phyloP scores from a whole-genome alignment of 1,140 invertebrate species.

The Heterodera carotae region DNA sequence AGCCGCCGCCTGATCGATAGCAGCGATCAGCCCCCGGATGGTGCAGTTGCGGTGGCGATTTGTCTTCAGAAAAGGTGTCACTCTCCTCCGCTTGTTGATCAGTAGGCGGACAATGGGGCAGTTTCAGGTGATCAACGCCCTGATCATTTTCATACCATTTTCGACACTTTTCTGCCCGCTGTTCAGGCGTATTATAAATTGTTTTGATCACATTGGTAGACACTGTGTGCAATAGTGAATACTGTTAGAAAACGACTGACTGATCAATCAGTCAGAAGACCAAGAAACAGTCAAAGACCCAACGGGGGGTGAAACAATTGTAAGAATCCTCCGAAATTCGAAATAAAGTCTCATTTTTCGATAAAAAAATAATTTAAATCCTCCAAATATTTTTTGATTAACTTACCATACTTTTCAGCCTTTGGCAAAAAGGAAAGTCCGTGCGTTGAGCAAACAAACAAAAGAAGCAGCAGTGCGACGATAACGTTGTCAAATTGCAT shows the following conservation, averaged over 20 bases:
- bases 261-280: too few relatives aligned
- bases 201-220: neutral
- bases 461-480: neutral
- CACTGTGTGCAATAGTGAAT: neutral
- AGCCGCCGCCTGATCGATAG: neutral
- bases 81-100: neutral
- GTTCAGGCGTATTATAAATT: neutral
- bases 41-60: neutral
- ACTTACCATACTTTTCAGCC: neutral
- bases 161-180: neutral
- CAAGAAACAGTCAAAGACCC: too few relatives aligned
- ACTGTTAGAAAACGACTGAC: neutral
- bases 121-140: neutral
- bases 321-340: neutral
- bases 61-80: neutral
- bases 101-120: neutral
- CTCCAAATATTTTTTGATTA: neutral
- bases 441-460: neutral
- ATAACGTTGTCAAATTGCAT: neutral
- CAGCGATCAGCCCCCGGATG: neutral
- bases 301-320: too few relatives aligned
- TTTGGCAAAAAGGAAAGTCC: neutral
- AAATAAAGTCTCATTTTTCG: neutral
- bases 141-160: neutral
- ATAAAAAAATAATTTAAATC: neutral